Base-by-base conservation (phyloP, 2,888 invertebrate species). In the Tethea ocularis region DNA sequence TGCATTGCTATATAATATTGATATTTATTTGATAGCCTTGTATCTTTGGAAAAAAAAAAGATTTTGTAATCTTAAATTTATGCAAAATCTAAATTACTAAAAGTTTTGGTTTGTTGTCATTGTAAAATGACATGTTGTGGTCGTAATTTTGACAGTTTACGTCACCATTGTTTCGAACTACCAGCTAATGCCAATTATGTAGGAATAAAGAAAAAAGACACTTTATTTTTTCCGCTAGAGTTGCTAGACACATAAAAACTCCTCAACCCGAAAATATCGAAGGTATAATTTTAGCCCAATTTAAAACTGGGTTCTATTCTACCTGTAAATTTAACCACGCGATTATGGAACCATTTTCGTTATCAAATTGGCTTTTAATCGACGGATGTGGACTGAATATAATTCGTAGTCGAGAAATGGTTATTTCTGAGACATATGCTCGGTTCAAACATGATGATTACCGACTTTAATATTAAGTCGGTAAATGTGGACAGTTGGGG, bases 291-390 rank as follows among this genome's bases (percentile, higher is more conserved):
- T 72, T 51, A 60, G 66, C 61, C 67, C 74, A 81, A 82, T 80
- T 83, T 76, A 53, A 61, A 59, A 33, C 64, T 59, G 54, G 58
- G 61, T 22, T 65, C 54, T 54, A 15, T 46, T 46, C 72, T 76
- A 79, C 77, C 80, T 77, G 72, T 66, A 58, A 58, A 58, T 57
- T 61, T 57, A 57, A 64, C 63, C 62, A 64, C 63, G 58, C 64
- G 63, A 59, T 67, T 74, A 71, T 60, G 72, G 68, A 53, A 66
- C 70, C 68, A 75, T 73, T 86, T 86, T 77, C 72, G 70, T 68
- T 68, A 69, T 68, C 70, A 84, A 86, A 88, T 88, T 80, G 79
- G 77, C 64, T 74, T 87, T 82, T 89, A 88, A 90, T 87, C 78
- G 87, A 80, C 87, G 87, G 88, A 87, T 85, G 83, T 77, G 77